These are phyloP conservation scores for Malacoctenus gilli DNA, from an alignment of 2,797 vertebrate genomes.

Conservation along the genomic window DNA sequence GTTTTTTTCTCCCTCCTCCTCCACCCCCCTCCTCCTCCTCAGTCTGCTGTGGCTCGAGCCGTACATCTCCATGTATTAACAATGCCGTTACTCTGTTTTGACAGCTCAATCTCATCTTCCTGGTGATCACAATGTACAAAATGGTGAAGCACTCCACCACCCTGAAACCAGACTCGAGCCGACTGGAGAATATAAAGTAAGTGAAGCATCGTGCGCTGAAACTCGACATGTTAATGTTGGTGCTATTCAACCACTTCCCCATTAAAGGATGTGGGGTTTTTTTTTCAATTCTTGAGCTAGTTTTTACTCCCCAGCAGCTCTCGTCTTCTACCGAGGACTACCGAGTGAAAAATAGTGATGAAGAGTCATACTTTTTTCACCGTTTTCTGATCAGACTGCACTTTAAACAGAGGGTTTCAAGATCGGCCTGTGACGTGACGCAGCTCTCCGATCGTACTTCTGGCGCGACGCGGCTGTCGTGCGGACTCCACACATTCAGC, in stretches of 20 bases:
- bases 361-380: no score
- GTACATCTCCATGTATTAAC: slow-evolving; percentile 72
- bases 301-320: no score
- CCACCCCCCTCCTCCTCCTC: no score
- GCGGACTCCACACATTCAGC: slow-evolving; percentile 40
- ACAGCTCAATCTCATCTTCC: slow-evolving; percentile 99
- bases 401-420: background rate
- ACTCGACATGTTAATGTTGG: slow-evolving; percentile 36
- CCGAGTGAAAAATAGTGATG: no score
- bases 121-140: slow-evolving; percentile 99
- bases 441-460: slow-evolving; percentile 35
- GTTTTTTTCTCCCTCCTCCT: no score
- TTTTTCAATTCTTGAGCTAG: no score
- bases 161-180: slow-evolving; percentile 99
- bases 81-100: slow-evolving; percentile 81
- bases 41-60: slow-evolving; percentile 52
- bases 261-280: background rate
- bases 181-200: slow-evolving; percentile 99
- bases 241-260: slow-evolving; percentile 49
- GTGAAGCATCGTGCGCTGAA: slow-evolving; percentile 75
- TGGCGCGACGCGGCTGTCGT: slow-evolving; percentile 43
- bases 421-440: slow-evolving; percentile 14
- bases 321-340: no score
- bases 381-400: slow-evolving; percentile 31
- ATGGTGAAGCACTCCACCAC: slow-evolving; percentile 99